A percentile compares a stretch with the other conserved stretches of the same genome.
Conservation (phyloP, 2,797 vertebrate species). For the Pseudopleuronectes americanus region DNA sequence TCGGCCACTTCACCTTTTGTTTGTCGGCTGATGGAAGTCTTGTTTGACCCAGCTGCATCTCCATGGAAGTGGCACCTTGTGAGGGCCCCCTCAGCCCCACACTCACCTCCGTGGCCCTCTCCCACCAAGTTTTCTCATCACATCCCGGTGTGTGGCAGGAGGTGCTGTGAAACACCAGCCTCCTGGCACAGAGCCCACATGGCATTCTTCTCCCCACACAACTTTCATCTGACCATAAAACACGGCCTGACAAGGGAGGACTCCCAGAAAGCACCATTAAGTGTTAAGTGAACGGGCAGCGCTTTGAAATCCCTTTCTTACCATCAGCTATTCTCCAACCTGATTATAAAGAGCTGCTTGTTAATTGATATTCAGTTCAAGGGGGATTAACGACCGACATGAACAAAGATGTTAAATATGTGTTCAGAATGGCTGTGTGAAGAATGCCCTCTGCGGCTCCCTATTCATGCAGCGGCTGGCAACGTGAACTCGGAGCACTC, state of each 20-base stretch:
- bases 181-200: constrained; percentile 91
- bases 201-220: constrained; percentile 80
- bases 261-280: constrained; percentile 86
- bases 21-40: constrained; percentile 91
- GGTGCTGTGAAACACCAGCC: constrained; percentile 91
- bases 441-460: constrained; percentile 77
- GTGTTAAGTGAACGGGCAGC: constrained; percentile 83
- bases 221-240: constrained; percentile 93
- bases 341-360: constrained; percentile 65
- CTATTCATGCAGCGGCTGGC: constrained; percentile 68
- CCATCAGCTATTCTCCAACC: constrained; percentile 63
- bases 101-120: constrained; percentile 65
- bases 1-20: constrained; percentile 83
- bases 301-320: constrained; percentile 78
- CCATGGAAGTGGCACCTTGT: constrained; percentile 95
- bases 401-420: constrained; percentile 78
- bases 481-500: constrained; percentile 45
- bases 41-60: constrained; percentile 94
- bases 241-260: constrained; percentile 81
- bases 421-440: constrained; percentile 79
- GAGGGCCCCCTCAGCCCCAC: constrained; percentile 73
- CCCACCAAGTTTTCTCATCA: constrained; percentile 85
- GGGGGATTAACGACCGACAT: constrained; percentile 63
- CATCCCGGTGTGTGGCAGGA: constrained; percentile 86
- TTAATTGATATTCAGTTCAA: constrained; percentile 82